A percentile compares a stretch with the other conserved stretches of the same genome.
phyloP scores from a whole-genome alignment of 1,140 invertebrate genomes.

The Brachionus sp. region DNA sequence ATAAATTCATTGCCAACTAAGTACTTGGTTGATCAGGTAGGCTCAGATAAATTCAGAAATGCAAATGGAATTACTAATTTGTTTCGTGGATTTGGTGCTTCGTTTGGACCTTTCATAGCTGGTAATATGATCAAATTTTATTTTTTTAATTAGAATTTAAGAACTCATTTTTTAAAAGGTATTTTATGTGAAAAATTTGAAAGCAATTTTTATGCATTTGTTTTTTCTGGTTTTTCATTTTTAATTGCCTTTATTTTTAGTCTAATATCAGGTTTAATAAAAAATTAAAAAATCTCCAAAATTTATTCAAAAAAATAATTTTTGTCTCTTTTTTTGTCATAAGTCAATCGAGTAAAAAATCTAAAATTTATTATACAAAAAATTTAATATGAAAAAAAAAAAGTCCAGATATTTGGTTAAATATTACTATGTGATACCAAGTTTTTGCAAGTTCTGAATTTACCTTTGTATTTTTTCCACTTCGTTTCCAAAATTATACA shows the following conservation, averaged over 20 bases:
- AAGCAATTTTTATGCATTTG: neutral
- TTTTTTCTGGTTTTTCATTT: slow-evolving; percentile 6
- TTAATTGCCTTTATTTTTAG: slow-evolving; percentile 1
- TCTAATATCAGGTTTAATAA: neutral
- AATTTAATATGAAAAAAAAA: no score
- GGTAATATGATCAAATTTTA: neutral
- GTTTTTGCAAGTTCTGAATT: no score
- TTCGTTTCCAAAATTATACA: no score
- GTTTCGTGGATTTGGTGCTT: neutral
- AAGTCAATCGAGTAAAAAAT: no score
- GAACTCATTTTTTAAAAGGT: neutral
- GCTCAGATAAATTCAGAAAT: slow-evolving; percentile 16
- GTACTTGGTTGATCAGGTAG: slow-evolving; percentile 15
- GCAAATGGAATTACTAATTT: slow-evolving; percentile 23
- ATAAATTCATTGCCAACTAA: neutral
- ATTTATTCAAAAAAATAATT: no score
- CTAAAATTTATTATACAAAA: no score
- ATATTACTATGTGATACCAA: no score
- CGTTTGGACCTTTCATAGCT: neutral
- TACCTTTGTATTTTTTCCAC: no score
- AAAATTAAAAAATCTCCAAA: no score
- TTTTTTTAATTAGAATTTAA: neutral
- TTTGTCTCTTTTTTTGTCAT: no score
- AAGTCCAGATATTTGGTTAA: no score
- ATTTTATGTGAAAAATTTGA: neutral